Evolutionary conservation across 2,888 invertebrate species (phyloP).

Genomic region (Yponomeuta evonymella): DNA sequence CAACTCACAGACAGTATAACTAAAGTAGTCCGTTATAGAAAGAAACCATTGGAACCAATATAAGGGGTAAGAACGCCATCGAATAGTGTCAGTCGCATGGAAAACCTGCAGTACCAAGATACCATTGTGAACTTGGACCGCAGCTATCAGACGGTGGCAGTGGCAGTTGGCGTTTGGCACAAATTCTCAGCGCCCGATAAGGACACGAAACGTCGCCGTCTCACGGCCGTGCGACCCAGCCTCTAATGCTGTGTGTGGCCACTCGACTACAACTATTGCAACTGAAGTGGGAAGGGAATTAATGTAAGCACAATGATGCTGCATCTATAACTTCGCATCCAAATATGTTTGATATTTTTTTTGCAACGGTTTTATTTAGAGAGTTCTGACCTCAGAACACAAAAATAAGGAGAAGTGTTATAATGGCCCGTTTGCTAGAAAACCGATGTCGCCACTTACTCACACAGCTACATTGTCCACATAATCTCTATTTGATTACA

Average conservation of each 20-base stretch:
- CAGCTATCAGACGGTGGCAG: conserved; percentile 29
- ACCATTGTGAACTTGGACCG: conserved; percentile 19
- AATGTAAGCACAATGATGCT: background rate
- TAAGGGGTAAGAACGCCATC: background rate
- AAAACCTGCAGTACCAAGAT: background rate
- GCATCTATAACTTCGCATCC: too few species aligned
- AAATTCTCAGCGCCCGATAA: conserved; percentile 66
- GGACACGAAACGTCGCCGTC: conserved; percentile 50
- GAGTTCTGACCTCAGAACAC: too few species aligned
- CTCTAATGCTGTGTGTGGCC: conserved; percentile 22
- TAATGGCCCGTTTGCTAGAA: too few species aligned
- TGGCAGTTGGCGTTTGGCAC: conserved; percentile 62
- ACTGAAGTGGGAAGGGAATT: background rate
- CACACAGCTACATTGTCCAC: too few species aligned
- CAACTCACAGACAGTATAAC: too few species aligned
- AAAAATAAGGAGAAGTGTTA: too few species aligned
- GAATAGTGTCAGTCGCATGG: background rate
- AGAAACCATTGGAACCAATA: background rate
- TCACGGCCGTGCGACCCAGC: conserved; percentile 50
- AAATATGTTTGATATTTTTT: too few species aligned
- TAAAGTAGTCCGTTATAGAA: background rate
- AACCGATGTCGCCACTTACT: too few species aligned
- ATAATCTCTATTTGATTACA: too few species aligned
- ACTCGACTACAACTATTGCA: background rate
- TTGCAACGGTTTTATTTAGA: too few species aligned